Evolutionary conservation across 2,888 invertebrate species (phyloP).

Genomic region (Sepiola atlantica): DNA sequence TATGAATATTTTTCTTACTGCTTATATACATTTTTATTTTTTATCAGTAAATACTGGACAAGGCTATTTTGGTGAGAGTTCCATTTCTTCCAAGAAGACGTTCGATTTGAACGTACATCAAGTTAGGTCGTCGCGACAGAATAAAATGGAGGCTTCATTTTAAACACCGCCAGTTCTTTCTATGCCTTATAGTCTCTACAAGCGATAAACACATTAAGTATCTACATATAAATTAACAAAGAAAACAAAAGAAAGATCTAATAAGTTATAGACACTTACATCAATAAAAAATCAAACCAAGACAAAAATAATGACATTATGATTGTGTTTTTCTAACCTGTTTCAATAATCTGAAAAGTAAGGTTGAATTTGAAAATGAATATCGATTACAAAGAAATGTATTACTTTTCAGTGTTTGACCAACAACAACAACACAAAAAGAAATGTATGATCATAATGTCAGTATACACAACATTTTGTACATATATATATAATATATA

Average conservation of each 20-base stretch:
- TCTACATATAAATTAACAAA: background rate
- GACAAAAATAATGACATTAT: background rate
- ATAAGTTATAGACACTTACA: background rate
- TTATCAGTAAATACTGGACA: background rate
- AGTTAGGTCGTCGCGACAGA: background rate
- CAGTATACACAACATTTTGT: conserved; percentile 19
- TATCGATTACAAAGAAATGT: background rate
- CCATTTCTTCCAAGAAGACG: background rate
- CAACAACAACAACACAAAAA: too few relatives aligned
- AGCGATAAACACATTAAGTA: background rate
- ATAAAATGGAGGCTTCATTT: background rate
- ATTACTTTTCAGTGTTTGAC: background rate
- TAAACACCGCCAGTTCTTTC: background rate
- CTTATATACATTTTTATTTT: background rate
- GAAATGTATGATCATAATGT: background rate
- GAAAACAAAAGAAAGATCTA: background rate
- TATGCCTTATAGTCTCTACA: background rate
- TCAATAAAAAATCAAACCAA: background rate
- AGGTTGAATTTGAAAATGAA: background rate
- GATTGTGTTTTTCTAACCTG: background rate
- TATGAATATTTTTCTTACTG: background rate
- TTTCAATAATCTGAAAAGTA: background rate
- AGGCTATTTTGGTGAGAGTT: background rate
- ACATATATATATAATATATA: conserved; percentile 32
- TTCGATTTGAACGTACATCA: background rate